Base-by-base conservation (phyloP, 2,888 invertebrate species). In the Dorcus hopei region DNA sequence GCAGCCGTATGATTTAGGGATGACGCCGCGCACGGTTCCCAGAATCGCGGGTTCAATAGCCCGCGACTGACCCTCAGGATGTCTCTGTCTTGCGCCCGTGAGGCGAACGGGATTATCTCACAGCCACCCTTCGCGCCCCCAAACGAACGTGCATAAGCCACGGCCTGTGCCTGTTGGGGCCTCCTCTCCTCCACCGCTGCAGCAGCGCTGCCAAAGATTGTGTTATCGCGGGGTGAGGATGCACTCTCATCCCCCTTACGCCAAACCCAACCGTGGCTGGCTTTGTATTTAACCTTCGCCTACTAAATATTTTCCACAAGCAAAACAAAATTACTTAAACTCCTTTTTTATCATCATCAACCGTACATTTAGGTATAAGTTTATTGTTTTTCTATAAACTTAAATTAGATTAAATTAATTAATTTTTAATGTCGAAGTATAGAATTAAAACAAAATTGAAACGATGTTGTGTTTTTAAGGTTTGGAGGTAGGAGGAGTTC, bases 41-140 rank as follows among this genome's bases (percentile, higher is more conserved):
- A 77, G 75, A 76, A 71, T 65, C 71, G 70, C 74, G 75, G 76
- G 73, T 77, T 77, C 77, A 77, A 75, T 78, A 75, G 79, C 79
- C 81, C 81, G 80, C 81, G 81, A 81, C 81, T 68, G 81, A 77
- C 81, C 80, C 79, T 79, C 72, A 71, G 70, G 63, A 69, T 77
- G 73, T 80, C 81, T 80, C 79, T 77, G 57, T 65, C 55, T 49
- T 74, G 72, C 75, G 74, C 74, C 73, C 72, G 72, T 72, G 72
- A 73, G 75, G 78, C 77, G 77, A 45, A 45, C 45, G 19, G 45
- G 14, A 45, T 19, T 33, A 42, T 79, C 79, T 79, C 80, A 81
- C 79, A 80, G 78, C 78, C 80, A 78, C 79, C 80, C 79, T 78
- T 78, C 77, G 77, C 65, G 58, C 65, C 57, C 49, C 49, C 14